Evolutionary conservation across 2,113 vertebrate species (phyloP).

Genomic region (Coregonus clupeaformis): DNA sequence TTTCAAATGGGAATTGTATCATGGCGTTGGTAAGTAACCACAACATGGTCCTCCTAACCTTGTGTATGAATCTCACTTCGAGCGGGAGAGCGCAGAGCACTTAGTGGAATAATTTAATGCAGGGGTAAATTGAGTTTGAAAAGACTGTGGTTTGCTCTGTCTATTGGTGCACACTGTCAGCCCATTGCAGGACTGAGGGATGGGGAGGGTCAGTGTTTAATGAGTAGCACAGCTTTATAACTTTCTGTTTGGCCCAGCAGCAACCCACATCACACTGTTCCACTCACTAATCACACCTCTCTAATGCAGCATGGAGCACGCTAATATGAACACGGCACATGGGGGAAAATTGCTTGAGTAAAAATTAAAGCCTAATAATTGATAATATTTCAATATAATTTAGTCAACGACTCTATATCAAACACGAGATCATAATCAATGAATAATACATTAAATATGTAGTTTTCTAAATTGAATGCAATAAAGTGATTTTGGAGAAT

Average conservation of each 20-base stretch:
- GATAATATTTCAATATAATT: conserved; percentile 67
- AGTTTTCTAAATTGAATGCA: conserved; percentile 42
- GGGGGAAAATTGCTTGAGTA: conserved; percentile 62
- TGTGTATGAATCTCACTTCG: conserved; percentile 67
- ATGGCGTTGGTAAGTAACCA: conserved; percentile 61
- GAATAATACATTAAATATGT: conserved; percentile 31
- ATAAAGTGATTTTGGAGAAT: conserved; percentile 20
- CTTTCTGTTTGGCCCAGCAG: conserved; percentile 68
- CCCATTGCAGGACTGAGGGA: conserved; percentile 61
- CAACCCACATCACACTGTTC: conserved; percentile 64
- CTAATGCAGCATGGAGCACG: conserved; percentile 64
- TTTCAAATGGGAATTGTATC: conserved; percentile 69
- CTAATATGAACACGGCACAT: conserved; percentile 50
- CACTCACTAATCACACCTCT: conserved; percentile 64
- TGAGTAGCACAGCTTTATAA: conserved; percentile 69
- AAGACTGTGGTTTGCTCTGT: conserved; percentile 66
- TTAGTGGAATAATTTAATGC: conserved; percentile 76
- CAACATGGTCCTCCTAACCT: conserved; percentile 57
- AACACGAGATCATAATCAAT: conserved; percentile 52
- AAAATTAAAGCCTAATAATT: conserved; percentile 70
- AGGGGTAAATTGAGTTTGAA: conserved; percentile 71
- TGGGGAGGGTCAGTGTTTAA: conserved; percentile 71
- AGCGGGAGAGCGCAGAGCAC: conserved; percentile 59
- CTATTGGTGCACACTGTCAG: conserved; percentile 63
- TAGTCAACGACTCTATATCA: conserved; percentile 53